Conservation (phyloP, 2,797 vertebrate genomes). For the Gambusia yucatana region DNA sequence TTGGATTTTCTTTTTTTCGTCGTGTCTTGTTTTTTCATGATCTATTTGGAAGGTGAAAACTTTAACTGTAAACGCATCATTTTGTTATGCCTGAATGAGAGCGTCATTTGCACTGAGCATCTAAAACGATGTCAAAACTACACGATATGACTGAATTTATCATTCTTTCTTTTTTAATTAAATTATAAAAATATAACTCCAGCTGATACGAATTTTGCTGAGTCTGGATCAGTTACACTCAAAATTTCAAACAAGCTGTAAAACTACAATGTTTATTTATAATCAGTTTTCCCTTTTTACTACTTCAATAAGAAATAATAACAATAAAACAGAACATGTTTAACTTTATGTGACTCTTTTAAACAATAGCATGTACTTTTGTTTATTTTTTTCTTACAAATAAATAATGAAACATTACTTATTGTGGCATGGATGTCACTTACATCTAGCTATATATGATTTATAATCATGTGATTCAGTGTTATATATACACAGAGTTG, state of each 20-base stretch:
- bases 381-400: not conserved
- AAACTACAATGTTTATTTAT: no score
- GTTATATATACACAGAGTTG: not conserved
- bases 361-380: not conserved
- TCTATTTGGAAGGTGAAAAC: slow-evolving; percentile 13
- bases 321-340: no score
- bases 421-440: not conserved
- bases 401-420: not conserved
- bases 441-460: not conserved
- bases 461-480: not conserved
- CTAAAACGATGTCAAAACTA: not conserved
- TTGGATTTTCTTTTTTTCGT: not conserved
- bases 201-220: not conserved
- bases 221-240: not conserved
- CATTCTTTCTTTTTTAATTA: not conserved
- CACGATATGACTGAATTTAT: not conserved
- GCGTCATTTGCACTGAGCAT: not conserved
- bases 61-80: slow-evolving; percentile 28
- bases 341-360: not conserved
- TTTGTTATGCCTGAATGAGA: slow-evolving; percentile 20
- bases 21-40: not conserved
- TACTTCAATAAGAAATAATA: not conserved
- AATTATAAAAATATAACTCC: not conserved
- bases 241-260: not conserved
- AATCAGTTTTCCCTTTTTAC: not conserved